phyloP scores from a whole-genome alignment of 2,113 vertebrate genomes.

The Puffinus mauretanicus region DNA sequence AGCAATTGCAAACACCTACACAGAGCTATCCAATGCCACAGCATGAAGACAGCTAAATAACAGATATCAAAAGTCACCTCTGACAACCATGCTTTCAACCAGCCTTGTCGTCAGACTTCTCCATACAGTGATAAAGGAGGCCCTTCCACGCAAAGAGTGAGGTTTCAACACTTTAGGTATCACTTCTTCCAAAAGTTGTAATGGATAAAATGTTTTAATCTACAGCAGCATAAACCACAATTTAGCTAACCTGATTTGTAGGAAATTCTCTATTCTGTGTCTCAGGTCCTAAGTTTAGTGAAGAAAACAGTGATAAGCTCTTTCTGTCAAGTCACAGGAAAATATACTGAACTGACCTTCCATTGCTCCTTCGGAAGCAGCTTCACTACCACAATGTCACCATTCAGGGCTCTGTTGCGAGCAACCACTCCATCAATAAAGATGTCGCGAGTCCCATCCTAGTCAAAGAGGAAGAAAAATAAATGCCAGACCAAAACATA shows the following conservation, averaged over 20 bases:
- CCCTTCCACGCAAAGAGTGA: background rate
- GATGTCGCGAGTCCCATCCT: constrained; percentile 90
- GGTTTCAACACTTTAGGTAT: background rate
- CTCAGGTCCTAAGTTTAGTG: background rate
- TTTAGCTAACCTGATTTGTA: background rate
- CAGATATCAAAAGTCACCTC: background rate
- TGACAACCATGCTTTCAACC: background rate
- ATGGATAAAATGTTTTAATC: background rate
- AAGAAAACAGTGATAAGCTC: background rate
- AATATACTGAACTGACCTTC: constrained; percentile 83
- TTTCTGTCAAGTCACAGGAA: background rate
- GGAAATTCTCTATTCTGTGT: background rate
- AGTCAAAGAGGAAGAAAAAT: constrained; percentile 1
- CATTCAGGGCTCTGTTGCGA: constrained; percentile 93
- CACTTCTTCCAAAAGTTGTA: background rate
- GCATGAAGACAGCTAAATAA: background rate
- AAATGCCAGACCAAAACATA: background rate
- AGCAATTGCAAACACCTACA: background rate
- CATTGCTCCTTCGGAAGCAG: constrained; percentile 89
- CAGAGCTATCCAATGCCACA: background rate
- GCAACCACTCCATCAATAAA: constrained; percentile 92
- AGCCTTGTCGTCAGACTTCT: background rate
- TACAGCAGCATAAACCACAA: background rate
- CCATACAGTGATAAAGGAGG: background rate
- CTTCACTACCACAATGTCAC: constrained; percentile 90